Percentiles rank a stretch among this genome's conserved stretches.
These are phyloP conservation scores for Trachurus trachurus DNA, from an alignment of 2,797 vertebrate genomes.

Conservation along the genomic window DNA sequence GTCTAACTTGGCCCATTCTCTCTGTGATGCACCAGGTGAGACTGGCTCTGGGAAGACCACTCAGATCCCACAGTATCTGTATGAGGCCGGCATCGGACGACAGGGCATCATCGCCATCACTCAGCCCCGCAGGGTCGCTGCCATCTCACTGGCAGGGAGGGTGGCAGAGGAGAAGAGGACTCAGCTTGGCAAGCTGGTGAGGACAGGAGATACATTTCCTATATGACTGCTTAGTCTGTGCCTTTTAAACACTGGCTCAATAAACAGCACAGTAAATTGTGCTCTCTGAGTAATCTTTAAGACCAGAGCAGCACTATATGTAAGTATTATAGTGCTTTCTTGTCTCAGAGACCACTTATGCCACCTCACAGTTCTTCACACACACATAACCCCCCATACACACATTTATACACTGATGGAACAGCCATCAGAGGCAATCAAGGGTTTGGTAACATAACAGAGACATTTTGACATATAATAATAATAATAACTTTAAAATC, in stretches of 20 bases:
- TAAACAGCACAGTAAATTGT: background rate
- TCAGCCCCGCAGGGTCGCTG: slow-evolving; percentile 96
- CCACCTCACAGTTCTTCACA: too few species aligned
- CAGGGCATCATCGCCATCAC: slow-evolving; percentile 93
- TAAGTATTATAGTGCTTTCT: too few species aligned
- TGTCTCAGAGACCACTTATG: too few species aligned
- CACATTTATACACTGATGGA: too few species aligned
- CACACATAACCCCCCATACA: too few species aligned
- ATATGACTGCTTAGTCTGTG: background rate
- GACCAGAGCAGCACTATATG: too few species aligned
- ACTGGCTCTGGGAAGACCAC: slow-evolving; percentile 98
- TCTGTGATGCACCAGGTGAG: slow-evolving; percentile 86
- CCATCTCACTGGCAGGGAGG: slow-evolving; percentile 93
- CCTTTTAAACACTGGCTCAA: background rate
- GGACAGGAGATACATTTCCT: background rate
- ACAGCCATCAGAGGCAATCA: too few species aligned
- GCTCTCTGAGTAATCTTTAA: too few species aligned
- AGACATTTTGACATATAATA: too few species aligned
- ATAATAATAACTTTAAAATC: too few species aligned
- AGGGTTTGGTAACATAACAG: too few species aligned
- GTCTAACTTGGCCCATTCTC: background rate
- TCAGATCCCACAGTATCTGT: slow-evolving; percentile 97
- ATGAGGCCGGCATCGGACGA: slow-evolving; percentile 91
- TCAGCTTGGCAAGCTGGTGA: slow-evolving; percentile 93
- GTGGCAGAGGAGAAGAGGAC: slow-evolving; percentile 95